Conservation (phyloP, 2,888 invertebrate genomes). For the Drosophila tanythrix region DNA sequence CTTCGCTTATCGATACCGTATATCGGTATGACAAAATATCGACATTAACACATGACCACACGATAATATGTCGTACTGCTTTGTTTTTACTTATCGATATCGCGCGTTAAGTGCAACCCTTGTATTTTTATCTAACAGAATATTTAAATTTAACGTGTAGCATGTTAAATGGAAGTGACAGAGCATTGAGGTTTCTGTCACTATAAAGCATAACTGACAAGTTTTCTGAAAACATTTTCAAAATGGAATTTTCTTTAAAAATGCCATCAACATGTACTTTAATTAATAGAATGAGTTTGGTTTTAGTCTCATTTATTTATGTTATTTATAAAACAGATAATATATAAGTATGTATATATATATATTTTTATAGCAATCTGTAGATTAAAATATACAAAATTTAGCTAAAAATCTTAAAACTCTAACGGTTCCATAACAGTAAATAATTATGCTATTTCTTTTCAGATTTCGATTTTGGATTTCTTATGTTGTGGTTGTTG, state of each 20-base stretch:
- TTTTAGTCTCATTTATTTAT: conserved; percentile 62
- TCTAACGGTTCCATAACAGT: conserved; percentile 72
- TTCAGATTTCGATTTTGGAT: conserved; percentile 21
- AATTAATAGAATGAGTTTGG: conserved; percentile 13
- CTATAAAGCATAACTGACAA: not conserved
- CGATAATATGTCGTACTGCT: not conserved
- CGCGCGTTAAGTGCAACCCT: not conserved
- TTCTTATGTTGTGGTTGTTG: conserved; percentile 7
- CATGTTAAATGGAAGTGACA: not conserved
- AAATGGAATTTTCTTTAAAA: not conserved
- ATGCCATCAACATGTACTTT: too few species aligned
- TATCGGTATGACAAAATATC: conserved; percentile 31
- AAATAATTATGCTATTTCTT: conserved; percentile 71
- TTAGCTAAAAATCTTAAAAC: conserved; percentile 78
- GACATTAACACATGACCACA: conserved; percentile 12
- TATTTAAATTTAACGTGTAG: not conserved
- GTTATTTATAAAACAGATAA: conserved; percentile 78
- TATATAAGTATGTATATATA: conserved; percentile 64
- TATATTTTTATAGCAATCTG: conserved; percentile 52
- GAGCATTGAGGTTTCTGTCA: not conserved
- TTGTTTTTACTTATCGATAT: conserved; percentile 13
- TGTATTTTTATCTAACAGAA: not conserved
- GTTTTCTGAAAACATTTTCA: not conserved
- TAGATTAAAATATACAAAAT: conserved; percentile 80
- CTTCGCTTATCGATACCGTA: conserved; percentile 40